phyloP scores from a whole-genome alignment of 1,140 invertebrate genomes.

The Eumaeus atala region DNA sequence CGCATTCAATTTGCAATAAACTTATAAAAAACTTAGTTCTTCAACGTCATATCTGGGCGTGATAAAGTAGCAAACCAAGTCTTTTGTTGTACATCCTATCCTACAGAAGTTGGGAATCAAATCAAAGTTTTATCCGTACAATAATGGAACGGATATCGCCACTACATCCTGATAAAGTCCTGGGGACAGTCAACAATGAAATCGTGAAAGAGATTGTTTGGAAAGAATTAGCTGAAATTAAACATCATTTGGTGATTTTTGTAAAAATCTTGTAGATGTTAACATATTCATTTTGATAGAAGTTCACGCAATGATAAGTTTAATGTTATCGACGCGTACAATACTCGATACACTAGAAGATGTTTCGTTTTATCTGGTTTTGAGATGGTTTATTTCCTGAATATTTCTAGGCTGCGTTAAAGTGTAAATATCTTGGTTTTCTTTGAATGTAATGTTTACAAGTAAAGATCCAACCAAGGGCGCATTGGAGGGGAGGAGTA shows the following conservation, averaged over 20 bases:
- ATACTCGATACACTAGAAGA: too few species aligned
- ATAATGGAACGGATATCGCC: conserved; percentile 64
- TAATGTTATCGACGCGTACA: too few species aligned
- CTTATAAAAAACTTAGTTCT: conserved; percentile 38
- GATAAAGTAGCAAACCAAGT: conserved; percentile 55
- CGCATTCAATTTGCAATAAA: conserved; percentile 17
- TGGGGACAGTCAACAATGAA: conserved; percentile 32
- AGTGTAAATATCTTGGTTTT: too few species aligned
- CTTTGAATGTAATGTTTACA: too few species aligned
- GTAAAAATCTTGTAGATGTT: too few species aligned
- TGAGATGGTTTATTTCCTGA: too few species aligned
- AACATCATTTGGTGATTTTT: neutral
- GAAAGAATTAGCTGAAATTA: conserved; percentile 2
- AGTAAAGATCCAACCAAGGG: too few species aligned
- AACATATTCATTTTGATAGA: too few species aligned
- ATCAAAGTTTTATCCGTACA: conserved; percentile 67
- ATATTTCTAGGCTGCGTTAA: too few species aligned
- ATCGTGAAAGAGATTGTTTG: conserved; percentile 9
- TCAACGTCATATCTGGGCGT: conserved; percentile 32
- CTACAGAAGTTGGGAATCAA: conserved; percentile 57
- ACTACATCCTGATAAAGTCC: conserved; percentile 37
- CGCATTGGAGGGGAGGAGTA: too few species aligned
- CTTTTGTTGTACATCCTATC: conserved; percentile 37
- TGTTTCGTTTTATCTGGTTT: too few species aligned
- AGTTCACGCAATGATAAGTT: too few species aligned